phyloP scores from a whole-genome alignment of 2,797 vertebrate species.

The Cetoscarus ocellatus region DNA sequence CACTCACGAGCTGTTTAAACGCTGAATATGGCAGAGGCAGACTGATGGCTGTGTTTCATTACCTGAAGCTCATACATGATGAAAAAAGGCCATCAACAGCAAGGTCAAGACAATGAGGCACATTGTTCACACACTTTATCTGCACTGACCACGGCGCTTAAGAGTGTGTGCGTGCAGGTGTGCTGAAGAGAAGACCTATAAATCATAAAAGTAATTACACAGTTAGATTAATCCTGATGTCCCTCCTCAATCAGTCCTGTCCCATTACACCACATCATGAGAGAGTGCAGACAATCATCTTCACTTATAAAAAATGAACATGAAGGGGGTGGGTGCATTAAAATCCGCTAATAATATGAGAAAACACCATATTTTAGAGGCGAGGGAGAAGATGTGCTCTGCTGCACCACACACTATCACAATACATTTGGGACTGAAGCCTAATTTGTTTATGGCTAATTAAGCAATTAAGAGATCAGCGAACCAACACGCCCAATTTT shows the following conservation, averaged over 20 bases:
- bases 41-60: constrained; percentile 44
- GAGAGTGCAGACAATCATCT: constrained; percentile 68
- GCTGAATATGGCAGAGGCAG: constrained; percentile 27
- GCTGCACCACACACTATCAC: constrained; percentile 17
- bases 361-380: constrained; percentile 24
- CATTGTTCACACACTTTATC: constrained; percentile 19
- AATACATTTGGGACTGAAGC: constrained; percentile 38
- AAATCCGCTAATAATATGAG: constrained; percentile 14
- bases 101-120: constrained; percentile 42
- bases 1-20: constrained; percentile 29
- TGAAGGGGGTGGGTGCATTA: constrained; percentile 10
- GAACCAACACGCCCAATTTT: constrained; percentile 39
- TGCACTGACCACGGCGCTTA: constrained; percentile 2
- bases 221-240: constrained; percentile 78
- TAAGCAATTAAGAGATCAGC: constrained; percentile 57
- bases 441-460: constrained; percentile 70
- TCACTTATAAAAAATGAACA: constrained; percentile 62
- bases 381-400: constrained; percentile 27
- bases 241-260: constrained; percentile 76
- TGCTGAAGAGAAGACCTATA: constrained; percentile 52
- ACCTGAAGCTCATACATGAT: constrained; percentile 3
- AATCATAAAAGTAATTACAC: constrained; percentile 84
- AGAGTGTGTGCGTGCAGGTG: constrained; percentile 24
- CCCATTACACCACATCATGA: constrained; percentile 68
- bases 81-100: constrained; percentile 43